Base-by-base conservation (phyloP, 2,797 vertebrate species). In the Apodemus agrarius region DNA sequence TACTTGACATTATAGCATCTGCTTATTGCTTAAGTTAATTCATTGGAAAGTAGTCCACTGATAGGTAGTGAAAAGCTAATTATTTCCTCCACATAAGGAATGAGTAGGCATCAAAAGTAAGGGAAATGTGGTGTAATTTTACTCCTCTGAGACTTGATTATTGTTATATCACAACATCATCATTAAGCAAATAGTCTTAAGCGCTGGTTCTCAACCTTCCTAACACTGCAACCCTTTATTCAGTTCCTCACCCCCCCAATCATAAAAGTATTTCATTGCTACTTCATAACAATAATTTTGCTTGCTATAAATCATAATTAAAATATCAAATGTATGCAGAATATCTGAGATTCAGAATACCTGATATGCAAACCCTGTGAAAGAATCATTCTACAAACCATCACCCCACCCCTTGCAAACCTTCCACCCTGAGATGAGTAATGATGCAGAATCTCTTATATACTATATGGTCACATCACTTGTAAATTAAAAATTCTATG, bases 21-120 rank as follows among this genome's bases (percentile, higher is more conserved):
- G 22, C 24, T 86, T 91, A 93, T 83, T 89, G 78, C 40, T 83
- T 95, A 94, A 96, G n/a, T 80, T 80, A 61, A 91, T 59, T 46
- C 29, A 91, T 26, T 95, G 43, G 59, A 91, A 94, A 93, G 43
- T 17, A 81, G 59, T 76, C 40, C 74, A 90, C 14, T 46, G 76
- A 90, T 4, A 59, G 29, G 29, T 78, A 54, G 29, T 82, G 4
- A 89, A 90, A 96, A 90, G 29, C 21, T 93, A 74, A 94, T 87
- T 57, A 93, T 85, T 91, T 89, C 72, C 17, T 93, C 59, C 79
- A 83, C 13, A 80, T 24, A 91, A 89, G 24, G 31, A 40, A 92
- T 57, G 49, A 84, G 34, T 12, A 81, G 72, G 52, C 59, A 87
- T 72, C 90, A 95, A 81, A 74, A 88, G 69, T 54, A 80, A 87